phyloP scores from a whole-genome alignment of 2,113 vertebrate species.

The Bujurquina vittata region DNA sequence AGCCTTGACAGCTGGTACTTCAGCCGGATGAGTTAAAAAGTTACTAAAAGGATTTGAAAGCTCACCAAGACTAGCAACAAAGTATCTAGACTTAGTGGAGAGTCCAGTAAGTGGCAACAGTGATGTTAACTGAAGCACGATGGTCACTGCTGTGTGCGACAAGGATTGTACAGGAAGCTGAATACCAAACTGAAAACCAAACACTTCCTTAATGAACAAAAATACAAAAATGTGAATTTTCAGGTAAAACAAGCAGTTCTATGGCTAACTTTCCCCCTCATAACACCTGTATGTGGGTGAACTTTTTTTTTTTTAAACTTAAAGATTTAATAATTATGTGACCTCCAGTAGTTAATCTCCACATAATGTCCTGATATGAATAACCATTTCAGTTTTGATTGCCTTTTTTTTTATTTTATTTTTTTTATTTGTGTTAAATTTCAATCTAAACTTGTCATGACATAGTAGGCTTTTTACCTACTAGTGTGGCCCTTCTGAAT shows the following conservation, averaged over 20 bases:
- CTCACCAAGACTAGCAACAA: neutral
- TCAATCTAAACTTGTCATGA: neutral
- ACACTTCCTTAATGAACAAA: neutral
- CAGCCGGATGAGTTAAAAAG: neutral
- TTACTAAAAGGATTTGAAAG: neutral
- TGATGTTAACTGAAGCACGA: too few relatives aligned
- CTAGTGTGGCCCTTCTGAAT: neutral
- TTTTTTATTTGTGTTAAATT: neutral
- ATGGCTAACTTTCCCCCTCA: too few relatives aligned
- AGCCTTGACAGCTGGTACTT: neutral
- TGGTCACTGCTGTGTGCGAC: neutral
- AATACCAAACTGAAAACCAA: neutral
- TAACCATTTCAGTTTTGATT: neutral
- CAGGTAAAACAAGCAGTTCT: too few relatives aligned
- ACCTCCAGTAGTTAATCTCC: too few relatives aligned
- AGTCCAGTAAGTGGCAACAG: neutral
- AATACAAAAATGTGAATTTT: neutral
- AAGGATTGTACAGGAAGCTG: neutral
- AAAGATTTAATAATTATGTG: too few relatives aligned
- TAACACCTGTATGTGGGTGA: too few relatives aligned
- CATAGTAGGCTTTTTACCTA: neutral
- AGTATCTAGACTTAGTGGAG: neutral
- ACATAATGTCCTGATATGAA: too few relatives aligned
- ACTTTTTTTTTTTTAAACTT: too few relatives aligned
- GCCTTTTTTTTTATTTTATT: neutral